These are phyloP conservation scores for Athene noctua DNA, from an alignment of 2,113 vertebrate genomes.

Conservation along the genomic window DNA sequence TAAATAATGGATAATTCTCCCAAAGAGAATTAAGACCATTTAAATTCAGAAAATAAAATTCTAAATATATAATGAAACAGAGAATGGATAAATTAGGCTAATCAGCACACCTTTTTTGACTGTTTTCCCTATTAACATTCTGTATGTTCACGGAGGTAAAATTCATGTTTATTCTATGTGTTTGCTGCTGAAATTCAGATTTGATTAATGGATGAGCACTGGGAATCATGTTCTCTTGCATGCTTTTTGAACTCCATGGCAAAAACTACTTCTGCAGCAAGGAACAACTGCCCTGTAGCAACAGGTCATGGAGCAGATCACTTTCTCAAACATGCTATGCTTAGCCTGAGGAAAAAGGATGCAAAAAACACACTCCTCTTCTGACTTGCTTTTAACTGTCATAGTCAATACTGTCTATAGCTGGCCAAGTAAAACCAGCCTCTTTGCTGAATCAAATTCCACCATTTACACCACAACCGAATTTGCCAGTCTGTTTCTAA, in stretches of 20 bases:
- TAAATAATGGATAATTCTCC: not conserved
- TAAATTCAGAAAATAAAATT: not conserved
- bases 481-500: not conserved
- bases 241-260: not conserved
- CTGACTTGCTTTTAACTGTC: not conserved
- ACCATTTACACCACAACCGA: not conserved
- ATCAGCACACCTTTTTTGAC: not conserved
- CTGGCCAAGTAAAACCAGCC: not conserved
- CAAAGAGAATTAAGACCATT: not conserved
- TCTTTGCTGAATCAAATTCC: not conserved
- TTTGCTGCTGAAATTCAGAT: not conserved
- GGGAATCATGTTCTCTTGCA: not conserved
- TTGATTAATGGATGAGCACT: not conserved
- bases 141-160: not conserved
- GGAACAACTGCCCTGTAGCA: not conserved
- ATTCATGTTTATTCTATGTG: not conserved
- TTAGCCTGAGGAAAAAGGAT: not conserved
- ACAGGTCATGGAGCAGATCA: not conserved
- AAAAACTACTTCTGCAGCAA: not conserved
- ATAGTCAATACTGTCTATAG: rapidly evolving
- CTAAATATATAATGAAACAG: not conserved
- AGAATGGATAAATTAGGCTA: not conserved
- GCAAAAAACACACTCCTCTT: not conserved
- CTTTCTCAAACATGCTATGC: not conserved
- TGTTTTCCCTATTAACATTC: not conserved